Percentiles rank a stretch among this genome's conserved stretches.
phyloP scores from a whole-genome alignment of 2,797 vertebrate species.

The Lindbergichthys nudifrons region DNA sequence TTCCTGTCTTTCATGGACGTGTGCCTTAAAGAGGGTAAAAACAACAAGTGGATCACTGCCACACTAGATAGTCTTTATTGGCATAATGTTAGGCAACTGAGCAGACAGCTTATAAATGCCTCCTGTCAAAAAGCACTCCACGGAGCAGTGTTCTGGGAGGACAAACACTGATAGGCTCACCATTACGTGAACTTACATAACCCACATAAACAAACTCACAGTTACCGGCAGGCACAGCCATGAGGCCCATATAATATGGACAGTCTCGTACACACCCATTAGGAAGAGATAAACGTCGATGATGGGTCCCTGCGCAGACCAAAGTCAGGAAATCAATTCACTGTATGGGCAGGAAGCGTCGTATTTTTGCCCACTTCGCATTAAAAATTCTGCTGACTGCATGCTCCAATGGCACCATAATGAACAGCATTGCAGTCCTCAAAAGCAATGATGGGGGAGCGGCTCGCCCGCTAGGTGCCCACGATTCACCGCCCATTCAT shows the following conservation, averaged over 20 bases:
- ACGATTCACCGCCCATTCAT: constrained; percentile 40
- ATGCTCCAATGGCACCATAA: constrained; percentile 62
- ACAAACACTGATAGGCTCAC: constrained; percentile 26
- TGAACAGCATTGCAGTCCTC: constrained; percentile 54
- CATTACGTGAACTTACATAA: constrained; percentile 54
- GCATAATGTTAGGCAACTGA: constrained; percentile 45
- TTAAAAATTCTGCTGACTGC: constrained; percentile 80
- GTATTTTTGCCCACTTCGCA: constrained; percentile 74
- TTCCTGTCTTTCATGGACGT: constrained; percentile 11
- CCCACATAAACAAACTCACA: constrained; percentile 52
- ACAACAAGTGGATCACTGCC: constrained; percentile 49
- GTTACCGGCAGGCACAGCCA: constrained; percentile 50
- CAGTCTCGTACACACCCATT: constrained; percentile 59
- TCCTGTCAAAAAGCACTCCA: constrained; percentile 70
- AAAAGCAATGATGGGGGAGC: constrained; percentile 52
- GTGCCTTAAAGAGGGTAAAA: constrained; percentile 46
- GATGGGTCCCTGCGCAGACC: constrained; percentile 62
- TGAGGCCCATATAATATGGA: constrained; percentile 40
- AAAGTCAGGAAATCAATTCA: constrained; percentile 76
- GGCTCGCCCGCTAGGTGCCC: constrained; percentile 32
- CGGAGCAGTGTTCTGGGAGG: constrained; percentile 47
- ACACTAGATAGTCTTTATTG: constrained; percentile 52
- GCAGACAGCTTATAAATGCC: constrained; percentile 48
- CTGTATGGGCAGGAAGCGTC: constrained; percentile 66
- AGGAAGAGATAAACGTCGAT: constrained; percentile 73